Evolutionary conservation across 2,113 vertebrate species (phyloP), one percentile per base, ranked within the genome.

Genomic region (Thinocorus orbignyianus): DNA sequence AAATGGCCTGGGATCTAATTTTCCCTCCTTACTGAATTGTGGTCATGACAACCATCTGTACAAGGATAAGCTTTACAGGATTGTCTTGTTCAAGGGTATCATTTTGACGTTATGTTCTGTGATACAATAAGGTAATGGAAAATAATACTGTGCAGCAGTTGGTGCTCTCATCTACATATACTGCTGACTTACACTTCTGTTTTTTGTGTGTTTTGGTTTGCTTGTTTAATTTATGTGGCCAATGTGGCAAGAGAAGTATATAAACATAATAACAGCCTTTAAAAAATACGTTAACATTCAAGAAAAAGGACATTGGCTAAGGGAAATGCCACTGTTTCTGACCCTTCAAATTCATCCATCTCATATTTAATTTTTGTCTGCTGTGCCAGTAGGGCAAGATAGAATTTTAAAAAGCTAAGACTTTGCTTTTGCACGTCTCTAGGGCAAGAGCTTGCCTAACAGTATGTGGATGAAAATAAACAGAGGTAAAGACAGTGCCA

Each of bases 1-100:
- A 97, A 97, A 94, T 92, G 94, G 72, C 73, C 86, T 95, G 93
- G 83, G 92, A 93, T 97, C 96, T 86, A 93, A 91, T 97, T 97
- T 97, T 95, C 41, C 79, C 68, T 82, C 68, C 87, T 97, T 90
- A 54, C 83, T 91, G 82, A 96, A 92, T 68, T 93, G 87, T 81
- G 96, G 85, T 92, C 55, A 95, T 96, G 93, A 89, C 81, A 92
- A 86, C 97, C 97, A 96, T 94, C 95, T 96, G 95, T 46, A 96
- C 72, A 90, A 84, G 96, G 93, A 95, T 96, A 97, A 91, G 90
- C 85, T 93, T 95, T 90, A 90, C 57, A 65, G 58, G 66, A 71
- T 64, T 69, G 70, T 72, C 71, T 73, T 77, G 49, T 70, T 87
- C 73, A 87, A 94, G 79, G 66, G 51, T 89, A 85, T 94, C 55